Evolutionary conservation across 1,140 invertebrate species (phyloP).

Genomic region (Polyergus mexicanus): DNA sequence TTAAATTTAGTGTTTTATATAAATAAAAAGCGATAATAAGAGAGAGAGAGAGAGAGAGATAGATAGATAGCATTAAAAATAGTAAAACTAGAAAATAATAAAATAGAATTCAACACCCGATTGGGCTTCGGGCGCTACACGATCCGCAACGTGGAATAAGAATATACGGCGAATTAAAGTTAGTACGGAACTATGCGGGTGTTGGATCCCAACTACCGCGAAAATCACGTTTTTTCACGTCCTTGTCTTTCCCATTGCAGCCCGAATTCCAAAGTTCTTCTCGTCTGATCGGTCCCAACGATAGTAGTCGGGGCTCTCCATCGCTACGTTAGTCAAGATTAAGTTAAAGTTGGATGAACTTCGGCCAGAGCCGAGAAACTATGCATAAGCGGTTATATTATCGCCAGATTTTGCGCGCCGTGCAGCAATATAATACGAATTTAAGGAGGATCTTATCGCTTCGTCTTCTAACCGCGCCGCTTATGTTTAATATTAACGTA

Average conservation of each 20-base stretch:
- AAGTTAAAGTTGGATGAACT: slow-evolving; percentile 76
- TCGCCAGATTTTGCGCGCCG: slow-evolving; percentile 65
- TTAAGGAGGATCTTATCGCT: slow-evolving; percentile 52
- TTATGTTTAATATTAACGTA: slow-evolving; percentile 50
- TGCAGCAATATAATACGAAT: slow-evolving; percentile 58
- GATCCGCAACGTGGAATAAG: slow-evolving; percentile 46
- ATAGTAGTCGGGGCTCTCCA: slow-evolving; percentile 31
- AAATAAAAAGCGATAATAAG: background rate
- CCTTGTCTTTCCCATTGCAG: slow-evolving; percentile 57
- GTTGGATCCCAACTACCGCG: slow-evolving; percentile 68
- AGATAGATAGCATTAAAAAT: background rate
- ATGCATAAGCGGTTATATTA: slow-evolving; percentile 76
- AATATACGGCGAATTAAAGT: slow-evolving; percentile 64
- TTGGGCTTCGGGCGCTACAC: background rate
- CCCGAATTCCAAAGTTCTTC: slow-evolving; percentile 35
- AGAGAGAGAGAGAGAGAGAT: too few species aligned
- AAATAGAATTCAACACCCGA: background rate
- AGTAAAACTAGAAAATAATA: slow-evolving; percentile 11
- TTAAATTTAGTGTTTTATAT: background rate
- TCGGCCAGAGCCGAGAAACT: slow-evolving; percentile 61
- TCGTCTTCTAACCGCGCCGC: slow-evolving; percentile 32
- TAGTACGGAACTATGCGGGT: slow-evolving; percentile 73
- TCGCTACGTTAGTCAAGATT: slow-evolving; percentile 76
- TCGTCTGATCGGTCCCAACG: slow-evolving; percentile 67
- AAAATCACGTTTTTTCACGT: slow-evolving; percentile 60